phyloP scores from a whole-genome alignment of 2,797 vertebrate species.

The Lacerta viridis region DNA sequence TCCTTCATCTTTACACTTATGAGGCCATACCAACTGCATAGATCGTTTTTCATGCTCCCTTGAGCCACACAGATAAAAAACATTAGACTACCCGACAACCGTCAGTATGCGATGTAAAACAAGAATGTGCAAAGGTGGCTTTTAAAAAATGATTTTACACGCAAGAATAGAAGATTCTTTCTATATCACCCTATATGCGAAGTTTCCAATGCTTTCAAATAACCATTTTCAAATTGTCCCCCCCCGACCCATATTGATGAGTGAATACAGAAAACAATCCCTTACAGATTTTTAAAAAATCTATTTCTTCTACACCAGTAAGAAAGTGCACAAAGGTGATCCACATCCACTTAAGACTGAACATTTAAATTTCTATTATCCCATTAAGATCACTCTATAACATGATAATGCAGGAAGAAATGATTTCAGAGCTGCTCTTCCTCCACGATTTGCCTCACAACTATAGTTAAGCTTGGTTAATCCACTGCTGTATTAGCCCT shows the following conservation, averaged over 20 bases:
- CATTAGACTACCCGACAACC: neutral
- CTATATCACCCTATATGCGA: no score
- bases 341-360: no score
- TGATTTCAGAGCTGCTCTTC: neutral
- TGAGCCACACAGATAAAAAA: fast-evolving
- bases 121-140: neutral
- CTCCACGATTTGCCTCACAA: neutral
- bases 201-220: neutral
- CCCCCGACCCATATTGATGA: neutral
- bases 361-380: no score
- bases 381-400: neutral
- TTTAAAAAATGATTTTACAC: constrained; percentile 38
- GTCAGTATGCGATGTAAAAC: neutral
- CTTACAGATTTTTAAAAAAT: no score
- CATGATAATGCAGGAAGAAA: neutral
- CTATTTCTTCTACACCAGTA: neutral
- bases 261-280: neutral
- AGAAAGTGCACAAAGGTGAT: neutral
- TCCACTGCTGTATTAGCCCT: neutral
- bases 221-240: neutral
- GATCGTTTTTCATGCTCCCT: neutral
- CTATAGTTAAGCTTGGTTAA: neutral
- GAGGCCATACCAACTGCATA: neutral
- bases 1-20: neutral
- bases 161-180: neutral